These are phyloP conservation scores for Mycteria americana DNA, from an alignment of 2,797 vertebrate genomes.

Conservation along the genomic window DNA sequence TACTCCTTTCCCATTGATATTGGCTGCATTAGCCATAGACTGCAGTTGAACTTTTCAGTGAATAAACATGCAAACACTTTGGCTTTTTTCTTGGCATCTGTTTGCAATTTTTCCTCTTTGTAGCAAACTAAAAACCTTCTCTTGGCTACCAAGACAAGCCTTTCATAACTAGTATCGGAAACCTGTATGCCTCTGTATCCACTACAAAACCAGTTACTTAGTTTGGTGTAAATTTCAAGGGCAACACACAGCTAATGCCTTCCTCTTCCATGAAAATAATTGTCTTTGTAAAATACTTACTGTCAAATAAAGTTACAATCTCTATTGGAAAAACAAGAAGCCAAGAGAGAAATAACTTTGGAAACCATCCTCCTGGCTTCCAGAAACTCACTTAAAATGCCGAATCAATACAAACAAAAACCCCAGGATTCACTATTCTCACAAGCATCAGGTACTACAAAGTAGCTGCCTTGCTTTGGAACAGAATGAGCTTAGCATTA, in stretches of 20 bases:
- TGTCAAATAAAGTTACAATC: not conserved
- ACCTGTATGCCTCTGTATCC: not conserved
- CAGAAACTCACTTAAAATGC: not conserved
- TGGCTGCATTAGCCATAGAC: not conserved
- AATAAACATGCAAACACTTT: not conserved
- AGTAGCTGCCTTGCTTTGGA: not conserved
- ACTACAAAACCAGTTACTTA: not conserved
- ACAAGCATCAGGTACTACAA: not conserved
- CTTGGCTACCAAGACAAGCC: not conserved
- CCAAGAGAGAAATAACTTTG: not conserved
- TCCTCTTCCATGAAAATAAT: not conserved
- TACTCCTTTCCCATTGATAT: not conserved
- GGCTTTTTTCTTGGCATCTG: not conserved
- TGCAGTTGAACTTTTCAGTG: not conserved
- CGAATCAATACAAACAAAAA: not conserved
- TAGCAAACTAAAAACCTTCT: not conserved
- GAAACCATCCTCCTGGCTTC: not conserved
- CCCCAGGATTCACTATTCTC: rapidly evolving
- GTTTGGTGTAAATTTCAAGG: not conserved
- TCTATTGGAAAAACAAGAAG: not conserved
- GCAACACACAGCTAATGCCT: not conserved
- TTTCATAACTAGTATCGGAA: not conserved
- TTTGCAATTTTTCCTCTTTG: not conserved
- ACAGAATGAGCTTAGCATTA: not conserved
- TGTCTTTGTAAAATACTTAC: not conserved